Evolutionary conservation across 2,888 invertebrate genomes (phyloP), one percentile per base, ranked within the genome.

Genomic region (Amorpha juglandis): DNA sequence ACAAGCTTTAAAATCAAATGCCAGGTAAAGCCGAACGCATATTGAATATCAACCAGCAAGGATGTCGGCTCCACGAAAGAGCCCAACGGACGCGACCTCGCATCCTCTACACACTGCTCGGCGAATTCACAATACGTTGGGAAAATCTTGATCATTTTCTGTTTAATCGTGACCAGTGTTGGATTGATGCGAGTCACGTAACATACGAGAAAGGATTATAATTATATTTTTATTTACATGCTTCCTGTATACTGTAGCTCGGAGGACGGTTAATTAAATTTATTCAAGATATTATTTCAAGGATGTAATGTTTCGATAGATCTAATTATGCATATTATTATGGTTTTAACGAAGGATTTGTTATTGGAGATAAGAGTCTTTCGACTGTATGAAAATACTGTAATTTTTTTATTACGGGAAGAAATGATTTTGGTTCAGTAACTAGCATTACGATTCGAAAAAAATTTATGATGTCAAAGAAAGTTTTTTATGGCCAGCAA

Each of bases 31-130:
- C 55, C 55, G 14, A 14, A 58, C 48, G 48, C 35, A 48, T 55
- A 64, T 48, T 21, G 64, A 58, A 65, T 65, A 58, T 55, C 55
- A 58, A 65, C 8, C 16, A 45, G 74, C 74, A 45, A 87, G 92
- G 92, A 92, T 88, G 91, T 92, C 91, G 92, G 92, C 80, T 69
- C 78, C 88, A 76, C 79, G 69, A 74, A 68, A 69, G 73, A 68
- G n/a, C 42, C 27, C 38, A 68, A 70, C 73, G 75, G 74, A 77
- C 77, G 76, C 71, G 70, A 74, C 74, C 74, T 74, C 72, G 78
- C 79, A 81, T 85, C 84, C 86, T 79, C 70, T 64, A 50, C 51
- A 42, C 67, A 47, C 63, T 51, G 66, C 62, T 70, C 68, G 67
- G 67, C 66, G 69, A 68, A 78, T 78, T 70, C 70, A 73, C 74